Evolutionary conservation across 2,113 vertebrate genomes (phyloP), one percentile per base, ranked within the genome.

Genomic region (Podarcis cretensis): DNA sequence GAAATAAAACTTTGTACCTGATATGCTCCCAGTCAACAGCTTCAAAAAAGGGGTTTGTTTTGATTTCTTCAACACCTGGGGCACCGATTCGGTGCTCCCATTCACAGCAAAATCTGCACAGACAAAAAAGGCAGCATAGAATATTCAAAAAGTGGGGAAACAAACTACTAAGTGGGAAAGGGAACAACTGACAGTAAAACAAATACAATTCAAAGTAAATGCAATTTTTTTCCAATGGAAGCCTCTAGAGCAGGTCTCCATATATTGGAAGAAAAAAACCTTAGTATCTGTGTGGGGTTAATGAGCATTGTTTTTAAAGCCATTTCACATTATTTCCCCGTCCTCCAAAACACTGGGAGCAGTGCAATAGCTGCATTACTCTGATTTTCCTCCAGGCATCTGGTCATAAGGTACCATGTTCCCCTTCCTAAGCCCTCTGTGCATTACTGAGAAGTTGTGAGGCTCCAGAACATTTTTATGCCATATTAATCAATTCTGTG

Each of bases 1-100:
- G 68, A 84, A 88, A 48, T 21, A 76, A 37, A 79, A 83, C 84
- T 3, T 92, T 93, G 89, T 96, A 99, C 99, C 99, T 99, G 97
- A 99, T 99, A 90, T 99, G 99, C 94, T 99, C 99, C 94, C 99
- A 99, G 95, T 99, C 99, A 95, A 99, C 99, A 5, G 98, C 98
- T 97, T 99, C 99, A 97, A 99, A 99, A 97, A 99, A 99, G 32
- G 96, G 96, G 86, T 99, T 99, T 95, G 95, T 97, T 96, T 99
- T 99, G 90, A 99, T 99, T 95, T 99, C 99, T 95, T 99, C 98
- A 89, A 99, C 98, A 75, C 98, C 98, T 48, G 95, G 92, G 68
- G 98, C 98, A 87, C 99, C 99, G 80, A 99, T 98, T 96, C 99
- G 97, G 94, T 98, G 98, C 93, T 99, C 99, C 97, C 98, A 98